phyloP scores from a whole-genome alignment of 92 coral and sea anemone genomes.

The Muricea muricata region DNA sequence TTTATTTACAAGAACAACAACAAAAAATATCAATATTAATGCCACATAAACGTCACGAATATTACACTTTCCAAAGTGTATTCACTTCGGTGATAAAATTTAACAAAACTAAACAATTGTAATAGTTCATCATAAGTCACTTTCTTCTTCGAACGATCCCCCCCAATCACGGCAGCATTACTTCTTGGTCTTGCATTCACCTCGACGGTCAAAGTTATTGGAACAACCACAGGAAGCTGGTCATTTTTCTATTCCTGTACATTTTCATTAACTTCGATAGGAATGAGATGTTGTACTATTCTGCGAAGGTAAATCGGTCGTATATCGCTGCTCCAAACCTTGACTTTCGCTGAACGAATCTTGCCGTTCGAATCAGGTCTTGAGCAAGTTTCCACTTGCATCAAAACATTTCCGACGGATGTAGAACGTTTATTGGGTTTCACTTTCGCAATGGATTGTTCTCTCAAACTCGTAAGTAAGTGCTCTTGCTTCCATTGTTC shows the following conservation, averaged over 20 bases:
- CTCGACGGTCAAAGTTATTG: too few relatives aligned
- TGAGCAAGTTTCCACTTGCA: background rate
- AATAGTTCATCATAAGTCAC: too few relatives aligned
- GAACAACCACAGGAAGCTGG: too few relatives aligned
- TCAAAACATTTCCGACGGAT: background rate
- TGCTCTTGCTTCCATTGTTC: constrained; percentile 68
- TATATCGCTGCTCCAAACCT: background rate
- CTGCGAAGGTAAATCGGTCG: background rate
- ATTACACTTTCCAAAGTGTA: background rate
- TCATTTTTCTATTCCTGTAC: too few relatives aligned
- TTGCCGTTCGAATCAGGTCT: background rate
- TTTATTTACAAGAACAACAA: too few relatives aligned
- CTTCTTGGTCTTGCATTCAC: too few relatives aligned
- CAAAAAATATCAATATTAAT: too few relatives aligned
- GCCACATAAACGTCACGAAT: background rate
- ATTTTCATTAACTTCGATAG: constrained; percentile 6
- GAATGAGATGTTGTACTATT: constrained; percentile 29
- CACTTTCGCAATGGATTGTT: background rate
- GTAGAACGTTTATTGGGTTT: background rate
- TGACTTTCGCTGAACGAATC: background rate
- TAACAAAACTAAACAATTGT: too few relatives aligned
- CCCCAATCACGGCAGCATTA: too few relatives aligned
- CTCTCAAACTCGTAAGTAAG: constrained; percentile 35
- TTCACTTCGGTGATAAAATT: background rate
- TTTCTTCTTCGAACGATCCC: too few relatives aligned